Evolutionary conservation across 2,797 vertebrate genomes (phyloP).

Genomic region (Benthosema pterotum): DNA sequence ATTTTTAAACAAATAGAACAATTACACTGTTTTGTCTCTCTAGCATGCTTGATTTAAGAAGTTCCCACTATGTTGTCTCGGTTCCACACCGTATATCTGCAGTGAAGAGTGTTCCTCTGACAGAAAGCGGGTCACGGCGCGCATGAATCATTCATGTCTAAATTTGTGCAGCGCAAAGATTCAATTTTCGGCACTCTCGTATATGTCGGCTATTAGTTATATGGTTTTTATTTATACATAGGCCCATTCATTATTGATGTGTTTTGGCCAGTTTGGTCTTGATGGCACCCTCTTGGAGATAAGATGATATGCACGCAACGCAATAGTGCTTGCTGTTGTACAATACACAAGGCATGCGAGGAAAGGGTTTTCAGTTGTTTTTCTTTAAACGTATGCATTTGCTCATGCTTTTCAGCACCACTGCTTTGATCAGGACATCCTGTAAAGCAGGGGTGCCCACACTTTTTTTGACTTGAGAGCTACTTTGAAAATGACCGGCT

Average conservation of each 20-base stretch:
- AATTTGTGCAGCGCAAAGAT: slow-evolving; percentile 71
- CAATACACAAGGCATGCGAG: slow-evolving; percentile 1
- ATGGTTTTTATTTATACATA: slow-evolving; percentile 73
- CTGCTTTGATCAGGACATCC: not conserved
- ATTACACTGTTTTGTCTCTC: slow-evolving; percentile 11
- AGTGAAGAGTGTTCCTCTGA: slow-evolving; percentile 49
- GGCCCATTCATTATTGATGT: slow-evolving; percentile 67
- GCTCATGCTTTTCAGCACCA: not conserved
- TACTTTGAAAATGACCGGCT: too few relatives aligned
- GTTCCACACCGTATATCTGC: slow-evolving; percentile 40
- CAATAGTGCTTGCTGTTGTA: not conserved
- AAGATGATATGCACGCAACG: slow-evolving; percentile 1
- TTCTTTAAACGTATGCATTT: not conserved
- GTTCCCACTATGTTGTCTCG: slow-evolving; percentile 5
- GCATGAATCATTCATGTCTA: slow-evolving; percentile 75
- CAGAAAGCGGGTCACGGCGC: slow-evolving; percentile 54
- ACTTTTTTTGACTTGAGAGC: too few relatives aligned
- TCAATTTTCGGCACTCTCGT: slow-evolving; percentile 74
- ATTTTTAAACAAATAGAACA: slow-evolving; percentile 4
- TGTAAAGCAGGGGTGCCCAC: too few relatives aligned
- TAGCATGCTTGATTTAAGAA: slow-evolving; percentile 32
- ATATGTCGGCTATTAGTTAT: slow-evolving; percentile 58
- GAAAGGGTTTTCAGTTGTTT: not conserved
- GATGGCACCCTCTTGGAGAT: slow-evolving; percentile 41
- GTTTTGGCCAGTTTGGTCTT: slow-evolving; percentile 31